Evolutionary conservation across 2,797 vertebrate species (phyloP).

Genomic region (Neomorphus geoffroyi): DNA sequence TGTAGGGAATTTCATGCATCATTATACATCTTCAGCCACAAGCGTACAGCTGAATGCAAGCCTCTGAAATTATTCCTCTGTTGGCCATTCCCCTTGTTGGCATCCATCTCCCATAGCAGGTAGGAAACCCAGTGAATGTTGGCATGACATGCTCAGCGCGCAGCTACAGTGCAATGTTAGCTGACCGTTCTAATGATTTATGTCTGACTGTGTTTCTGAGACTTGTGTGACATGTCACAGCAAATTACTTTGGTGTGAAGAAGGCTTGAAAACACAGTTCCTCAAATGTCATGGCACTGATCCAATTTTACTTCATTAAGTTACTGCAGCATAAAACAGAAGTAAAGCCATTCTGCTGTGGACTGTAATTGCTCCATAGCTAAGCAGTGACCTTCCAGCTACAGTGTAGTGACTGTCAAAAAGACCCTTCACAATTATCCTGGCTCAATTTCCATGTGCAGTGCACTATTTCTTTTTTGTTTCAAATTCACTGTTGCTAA

Average conservation of each 20-base stretch:
- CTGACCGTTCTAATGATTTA: not conserved
- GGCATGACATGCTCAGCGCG: not conserved
- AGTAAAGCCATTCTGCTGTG: not conserved
- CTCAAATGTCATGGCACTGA: not conserved
- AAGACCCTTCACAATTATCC: not conserved
- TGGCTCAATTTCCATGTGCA: not conserved
- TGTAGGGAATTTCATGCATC: not conserved
- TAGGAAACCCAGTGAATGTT: not conserved
- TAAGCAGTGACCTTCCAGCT: not conserved
- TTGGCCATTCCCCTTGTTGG: not conserved
- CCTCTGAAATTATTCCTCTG: not conserved
- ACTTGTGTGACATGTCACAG: slow-evolving; percentile 29
- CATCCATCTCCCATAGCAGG: not conserved
- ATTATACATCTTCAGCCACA: not conserved
- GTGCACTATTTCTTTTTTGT: not conserved
- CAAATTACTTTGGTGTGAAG: slow-evolving; percentile 41
- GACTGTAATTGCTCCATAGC: not conserved
- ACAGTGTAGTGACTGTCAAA: not conserved
- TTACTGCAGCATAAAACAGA: not conserved
- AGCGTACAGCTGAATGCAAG: not conserved
- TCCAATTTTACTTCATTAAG: slow-evolving; percentile 31
- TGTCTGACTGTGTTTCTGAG: not conserved
- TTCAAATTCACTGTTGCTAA: not conserved
- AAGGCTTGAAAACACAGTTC: slow-evolving; percentile 26
- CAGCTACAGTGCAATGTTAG: not conserved